These are phyloP conservation scores for Cancer borealis DNA, from an alignment of 2,888 invertebrate species.

Conservation along the genomic window DNA sequence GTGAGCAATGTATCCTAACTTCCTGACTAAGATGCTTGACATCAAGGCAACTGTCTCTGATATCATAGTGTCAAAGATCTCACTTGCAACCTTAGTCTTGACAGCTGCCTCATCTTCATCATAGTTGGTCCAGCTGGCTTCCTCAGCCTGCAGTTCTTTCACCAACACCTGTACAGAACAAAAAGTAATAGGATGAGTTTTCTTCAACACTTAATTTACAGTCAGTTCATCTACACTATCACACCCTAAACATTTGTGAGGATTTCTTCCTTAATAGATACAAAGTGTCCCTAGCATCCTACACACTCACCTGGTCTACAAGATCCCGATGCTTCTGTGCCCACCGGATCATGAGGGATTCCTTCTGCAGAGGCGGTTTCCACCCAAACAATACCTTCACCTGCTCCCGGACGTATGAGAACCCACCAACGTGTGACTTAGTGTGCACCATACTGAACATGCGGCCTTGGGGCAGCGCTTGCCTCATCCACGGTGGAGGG, in stretches of 20 bases:
- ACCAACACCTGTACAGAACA: conserved; percentile 79
- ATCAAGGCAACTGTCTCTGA: conserved; percentile 64
- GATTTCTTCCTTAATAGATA: background rate
- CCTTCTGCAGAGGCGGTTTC: conserved; percentile 82
- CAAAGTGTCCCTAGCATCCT: conserved; percentile 83
- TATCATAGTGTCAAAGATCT: conserved; percentile 63
- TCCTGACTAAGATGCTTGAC: conserved; percentile 53
- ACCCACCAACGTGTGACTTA: conserved; percentile 81
- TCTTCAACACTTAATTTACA: background rate
- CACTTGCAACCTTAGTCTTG: conserved; percentile 83
- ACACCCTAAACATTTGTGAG: background rate
- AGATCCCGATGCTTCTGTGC: conserved; percentile 85
- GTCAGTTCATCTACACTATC: background rate
- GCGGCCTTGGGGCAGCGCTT: conserved; percentile 80
- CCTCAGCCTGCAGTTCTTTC: conserved; percentile 86
- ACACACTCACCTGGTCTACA: conserved; percentile 84
- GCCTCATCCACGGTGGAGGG: conserved; percentile 83
- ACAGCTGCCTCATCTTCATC: conserved; percentile 86
- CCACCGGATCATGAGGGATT: conserved; percentile 84
- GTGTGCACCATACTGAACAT: conserved; percentile 80
- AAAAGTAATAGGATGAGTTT: background rate
- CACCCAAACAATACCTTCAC: conserved; percentile 83
- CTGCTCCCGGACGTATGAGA: conserved; percentile 82
- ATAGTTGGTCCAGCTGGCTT: conserved; percentile 87
- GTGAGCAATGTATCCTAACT: conserved; percentile 47